A percentile compares a stretch with the other conserved stretches of the same genome.
Evolutionary conservation across 2,888 invertebrate species (phyloP).

Genomic region (Metellina segmentata): DNA sequence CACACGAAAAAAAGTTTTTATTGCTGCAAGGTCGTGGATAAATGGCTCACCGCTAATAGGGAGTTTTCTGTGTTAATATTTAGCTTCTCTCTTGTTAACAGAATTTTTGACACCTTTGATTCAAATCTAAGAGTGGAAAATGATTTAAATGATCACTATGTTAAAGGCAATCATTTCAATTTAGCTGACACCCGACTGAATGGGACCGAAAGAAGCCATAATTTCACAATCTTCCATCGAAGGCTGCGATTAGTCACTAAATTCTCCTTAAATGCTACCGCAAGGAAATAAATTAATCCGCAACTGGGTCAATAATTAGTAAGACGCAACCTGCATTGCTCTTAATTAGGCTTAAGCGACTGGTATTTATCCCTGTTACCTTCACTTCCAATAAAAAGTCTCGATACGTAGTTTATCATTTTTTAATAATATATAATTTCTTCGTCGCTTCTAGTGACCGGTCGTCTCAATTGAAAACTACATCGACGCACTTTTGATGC

Average conservation of each 20-base stretch:
- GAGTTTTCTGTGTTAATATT: neutral
- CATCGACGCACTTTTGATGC: too few species aligned
- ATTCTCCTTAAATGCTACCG: constrained; percentile 18
- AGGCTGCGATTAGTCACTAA: constrained; percentile 22
- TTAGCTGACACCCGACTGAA: neutral
- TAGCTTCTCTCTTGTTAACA: neutral
- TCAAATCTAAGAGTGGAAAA: neutral
- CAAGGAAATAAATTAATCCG: constrained; percentile 24
- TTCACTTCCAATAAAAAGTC: neutral
- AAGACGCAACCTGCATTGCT: neutral
- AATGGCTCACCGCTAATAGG: too few species aligned
- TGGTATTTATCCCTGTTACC: neutral
- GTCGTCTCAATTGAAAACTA: too few species aligned
- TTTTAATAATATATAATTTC: neutral
- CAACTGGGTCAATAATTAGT: constrained; percentile 40
- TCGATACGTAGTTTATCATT: neutral
- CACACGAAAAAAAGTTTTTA: too few species aligned
- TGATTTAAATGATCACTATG: neutral
- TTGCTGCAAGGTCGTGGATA: too few species aligned
- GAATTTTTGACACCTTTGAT: neutral
- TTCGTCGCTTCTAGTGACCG: neutral
- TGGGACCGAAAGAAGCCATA: neutral
- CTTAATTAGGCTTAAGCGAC: neutral
- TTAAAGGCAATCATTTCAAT: neutral
- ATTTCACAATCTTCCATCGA: neutral